Evolutionary conservation across 2,113 vertebrate genomes (phyloP).

Genomic region (Pseudopodoces humilis): DNA sequence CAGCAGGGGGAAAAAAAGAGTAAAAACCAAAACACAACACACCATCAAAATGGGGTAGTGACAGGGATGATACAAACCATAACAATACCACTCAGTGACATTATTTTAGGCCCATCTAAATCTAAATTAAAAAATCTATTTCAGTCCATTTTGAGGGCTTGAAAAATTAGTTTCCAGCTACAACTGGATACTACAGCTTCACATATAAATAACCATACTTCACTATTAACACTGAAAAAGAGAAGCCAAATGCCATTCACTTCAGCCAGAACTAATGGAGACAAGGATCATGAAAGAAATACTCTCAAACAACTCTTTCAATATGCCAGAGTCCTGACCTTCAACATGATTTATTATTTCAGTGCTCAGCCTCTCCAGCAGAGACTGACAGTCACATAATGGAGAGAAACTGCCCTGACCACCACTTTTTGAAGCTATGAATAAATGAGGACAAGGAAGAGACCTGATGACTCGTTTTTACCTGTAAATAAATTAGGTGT

Average conservation of each 20-base stretch:
- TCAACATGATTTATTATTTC: slow-evolving; percentile 21
- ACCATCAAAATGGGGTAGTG: neutral
- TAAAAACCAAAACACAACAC: neutral
- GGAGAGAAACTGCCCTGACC: neutral
- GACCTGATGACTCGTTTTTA: slow-evolving; percentile 18
- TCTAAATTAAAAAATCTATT: neutral
- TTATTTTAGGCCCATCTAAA: neutral
- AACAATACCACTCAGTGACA: neutral
- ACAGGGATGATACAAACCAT: neutral
- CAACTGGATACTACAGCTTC: neutral
- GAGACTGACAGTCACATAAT: neutral
- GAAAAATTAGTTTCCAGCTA: neutral
- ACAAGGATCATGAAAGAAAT: neutral
- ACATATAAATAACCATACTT: neutral
- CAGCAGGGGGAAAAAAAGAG: neutral
- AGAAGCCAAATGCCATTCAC: neutral
- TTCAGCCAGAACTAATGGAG: neutral
- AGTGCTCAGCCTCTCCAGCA: neutral
- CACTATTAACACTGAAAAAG: neutral
- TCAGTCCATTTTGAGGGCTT: neutral
- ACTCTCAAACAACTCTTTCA: neutral
- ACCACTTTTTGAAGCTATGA: neutral
- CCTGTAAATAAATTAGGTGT: slow-evolving; percentile 23
- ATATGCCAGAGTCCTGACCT: slow-evolving; percentile 13
- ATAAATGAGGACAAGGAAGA: slow-evolving; percentile 28